A percentile compares a stretch with the other conserved stretches of the same genome.
These are phyloP conservation scores for Numenius phaeopus DNA, from an alignment of 2,797 vertebrate genomes.

Conservation along the genomic window DNA sequence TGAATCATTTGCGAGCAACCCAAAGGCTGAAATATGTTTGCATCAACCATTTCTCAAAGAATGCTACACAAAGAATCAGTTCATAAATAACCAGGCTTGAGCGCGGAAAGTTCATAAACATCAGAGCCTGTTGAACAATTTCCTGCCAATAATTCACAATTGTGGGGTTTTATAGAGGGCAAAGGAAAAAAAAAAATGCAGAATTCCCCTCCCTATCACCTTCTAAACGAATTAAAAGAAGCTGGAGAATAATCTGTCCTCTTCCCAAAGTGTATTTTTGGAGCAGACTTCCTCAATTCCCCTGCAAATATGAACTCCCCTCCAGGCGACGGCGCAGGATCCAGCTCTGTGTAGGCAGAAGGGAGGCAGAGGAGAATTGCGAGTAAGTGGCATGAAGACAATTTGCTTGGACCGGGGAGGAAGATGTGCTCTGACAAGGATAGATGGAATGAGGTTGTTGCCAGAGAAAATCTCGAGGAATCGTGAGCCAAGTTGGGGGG, in stretches of 20 bases:
- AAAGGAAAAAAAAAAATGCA: not conserved
- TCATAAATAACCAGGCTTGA: not conserved
- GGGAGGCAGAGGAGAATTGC: not conserved
- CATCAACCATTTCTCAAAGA: not conserved
- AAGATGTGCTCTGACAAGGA: conserved; percentile 63
- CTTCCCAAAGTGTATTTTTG: not conserved
- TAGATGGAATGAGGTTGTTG: conserved; percentile 54
- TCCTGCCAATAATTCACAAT: not conserved
- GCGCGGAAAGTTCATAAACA: not conserved
- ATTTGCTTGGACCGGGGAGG: conserved; percentile 33
- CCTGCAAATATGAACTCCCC: not conserved
- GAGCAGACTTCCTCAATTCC: not conserved
- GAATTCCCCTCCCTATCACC: not conserved
- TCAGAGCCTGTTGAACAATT: not conserved
- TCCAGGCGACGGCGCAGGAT: not conserved
- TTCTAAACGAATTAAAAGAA: not conserved
- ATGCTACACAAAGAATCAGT: not conserved
- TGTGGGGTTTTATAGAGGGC: not conserved
- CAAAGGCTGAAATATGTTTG: conserved; percentile 11
- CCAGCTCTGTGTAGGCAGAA: not conserved
- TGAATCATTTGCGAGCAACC: not conserved
- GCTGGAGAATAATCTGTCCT: not conserved
- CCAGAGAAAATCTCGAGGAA: conserved; percentile 41
- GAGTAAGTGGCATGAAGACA: conserved; percentile 2
- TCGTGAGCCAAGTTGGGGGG: not conserved